Evolutionary conservation across 2,113 vertebrate genomes (phyloP).

Genomic region (Hystrix brachyura): DNA sequence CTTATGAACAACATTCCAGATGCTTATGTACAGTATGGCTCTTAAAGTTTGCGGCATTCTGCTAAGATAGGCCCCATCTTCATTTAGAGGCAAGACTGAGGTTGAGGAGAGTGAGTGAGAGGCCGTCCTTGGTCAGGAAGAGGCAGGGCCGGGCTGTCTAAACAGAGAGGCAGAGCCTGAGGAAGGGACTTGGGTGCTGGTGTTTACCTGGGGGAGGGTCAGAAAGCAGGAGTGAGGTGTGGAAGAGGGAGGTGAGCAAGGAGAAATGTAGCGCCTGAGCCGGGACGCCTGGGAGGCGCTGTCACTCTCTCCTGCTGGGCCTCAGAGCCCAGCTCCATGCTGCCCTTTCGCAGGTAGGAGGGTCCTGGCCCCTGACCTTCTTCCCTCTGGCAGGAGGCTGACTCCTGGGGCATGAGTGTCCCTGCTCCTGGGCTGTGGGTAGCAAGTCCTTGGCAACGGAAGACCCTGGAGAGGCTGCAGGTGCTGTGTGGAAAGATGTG

Average conservation of each 20-base stretch:
- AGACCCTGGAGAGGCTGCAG: background rate
- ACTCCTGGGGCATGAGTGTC: background rate
- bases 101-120: background rate
- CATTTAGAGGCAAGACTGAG: background rate
- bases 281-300: rapidly evolving
- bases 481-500: background rate
- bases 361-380: background rate
- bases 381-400: background rate
- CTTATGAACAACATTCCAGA: background rate
- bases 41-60: background rate
- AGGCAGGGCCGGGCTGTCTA: background rate
- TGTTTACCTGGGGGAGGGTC: background rate
- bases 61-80: background rate
- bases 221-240: background rate
- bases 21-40: background rate
- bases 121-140: background rate
- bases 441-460: background rate
- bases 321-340: background rate
- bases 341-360: background rate
- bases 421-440: background rate
- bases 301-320: too few species aligned
- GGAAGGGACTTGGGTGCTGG: background rate
- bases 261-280: background rate
- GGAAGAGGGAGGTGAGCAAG: background rate
- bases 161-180: too few species aligned